Evolutionary conservation across 2,113 vertebrate species (phyloP), one percentile per base, ranked within the genome.

Genomic region (Sisor rabdophorus): DNA sequence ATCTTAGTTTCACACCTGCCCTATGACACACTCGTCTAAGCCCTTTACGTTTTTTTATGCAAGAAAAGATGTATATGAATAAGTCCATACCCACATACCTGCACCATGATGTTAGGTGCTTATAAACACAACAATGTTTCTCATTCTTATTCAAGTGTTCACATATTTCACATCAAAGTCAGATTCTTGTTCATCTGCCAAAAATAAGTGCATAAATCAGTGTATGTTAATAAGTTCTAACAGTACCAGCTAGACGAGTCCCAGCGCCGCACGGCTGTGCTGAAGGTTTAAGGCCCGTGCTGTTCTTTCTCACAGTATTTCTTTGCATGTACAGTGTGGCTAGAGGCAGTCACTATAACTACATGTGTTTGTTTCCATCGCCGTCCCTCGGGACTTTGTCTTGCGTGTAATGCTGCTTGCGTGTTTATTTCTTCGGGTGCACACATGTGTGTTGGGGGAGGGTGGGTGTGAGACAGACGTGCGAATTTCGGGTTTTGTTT

Each of bases 311-410:
- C 60, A 26, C 52, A 44, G 19, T 44, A 64, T 75, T 44, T 44
- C 22, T 59, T 24, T 0, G 6, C 50, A 58, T 60, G 48, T 56
- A 63, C 63, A 12, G 3, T 17, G 59, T 53, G 24, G 56, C 75
- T 63, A 67, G 32, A 63, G 61, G 69, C 75, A 30, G 81, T 81
- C 47, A 68, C 84, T 81, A 82, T 78, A 82, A 76, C 76, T 17
- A 82, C 83, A 70, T 48, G n/a, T 80, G 73, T 84, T 82, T 76
- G 74, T 83, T 81, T 81, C 73, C 76, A 74, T 30, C 22, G 59
- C 71, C 59, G 24, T 59, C 71, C 83, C 85, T 6, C 72, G 13
- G 75, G 79, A 81, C 71, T 13, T 9, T 0, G 52, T 11, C 22
- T 65, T 67, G 20, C 17, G 26, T 61, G 65, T 69, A 2, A 26